Conservation (phyloP, 1,140 invertebrate genomes). For the Paracyclopina nana region DNA sequence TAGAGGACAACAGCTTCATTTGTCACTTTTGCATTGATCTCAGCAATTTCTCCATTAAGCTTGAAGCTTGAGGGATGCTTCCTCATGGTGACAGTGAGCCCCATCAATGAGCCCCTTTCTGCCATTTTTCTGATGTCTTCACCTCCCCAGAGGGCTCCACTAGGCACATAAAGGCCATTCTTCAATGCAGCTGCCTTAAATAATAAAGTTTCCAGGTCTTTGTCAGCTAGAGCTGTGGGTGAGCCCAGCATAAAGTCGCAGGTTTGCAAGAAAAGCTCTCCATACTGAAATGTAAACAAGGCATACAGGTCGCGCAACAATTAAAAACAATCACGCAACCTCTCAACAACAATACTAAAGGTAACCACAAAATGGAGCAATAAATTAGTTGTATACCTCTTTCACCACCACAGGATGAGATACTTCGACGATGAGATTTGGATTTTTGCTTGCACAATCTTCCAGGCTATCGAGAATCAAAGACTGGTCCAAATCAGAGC, state of each 20-base stretch:
- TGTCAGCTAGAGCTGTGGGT: conserved; percentile 34
- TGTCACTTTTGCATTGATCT: conserved; percentile 27
- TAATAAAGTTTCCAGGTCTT: conserved; percentile 23
- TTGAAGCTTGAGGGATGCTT: conserved; percentile 38
- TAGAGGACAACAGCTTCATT: conserved; percentile 28
- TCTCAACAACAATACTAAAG: conserved; percentile 3
- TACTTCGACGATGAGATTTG: conserved; percentile 39
- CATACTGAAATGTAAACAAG: conserved; percentile 24
- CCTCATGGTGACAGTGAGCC: conserved; percentile 36
- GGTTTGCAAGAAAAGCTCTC: conserved; percentile 24
- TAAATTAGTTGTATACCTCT: conserved; percentile 17
- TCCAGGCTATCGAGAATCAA: conserved; percentile 26
- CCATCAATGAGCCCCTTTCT: conserved; percentile 33
- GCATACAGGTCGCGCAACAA: neutral
- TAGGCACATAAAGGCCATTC: conserved; percentile 31
- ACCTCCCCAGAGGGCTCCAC: conserved; percentile 40
- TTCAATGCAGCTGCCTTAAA: neutral
- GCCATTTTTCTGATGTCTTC: conserved; percentile 41
- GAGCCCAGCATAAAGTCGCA: conserved; percentile 30
- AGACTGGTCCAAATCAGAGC: conserved; percentile 23
- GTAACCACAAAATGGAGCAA: neutral
- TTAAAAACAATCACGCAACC: neutral
- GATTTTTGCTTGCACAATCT: conserved; percentile 24
- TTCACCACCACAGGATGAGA: conserved; percentile 35
- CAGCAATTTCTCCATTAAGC: conserved; percentile 27